Conservation (phyloP, 2,797 vertebrate genomes). For the Gymnopithys bicolor region DNA sequence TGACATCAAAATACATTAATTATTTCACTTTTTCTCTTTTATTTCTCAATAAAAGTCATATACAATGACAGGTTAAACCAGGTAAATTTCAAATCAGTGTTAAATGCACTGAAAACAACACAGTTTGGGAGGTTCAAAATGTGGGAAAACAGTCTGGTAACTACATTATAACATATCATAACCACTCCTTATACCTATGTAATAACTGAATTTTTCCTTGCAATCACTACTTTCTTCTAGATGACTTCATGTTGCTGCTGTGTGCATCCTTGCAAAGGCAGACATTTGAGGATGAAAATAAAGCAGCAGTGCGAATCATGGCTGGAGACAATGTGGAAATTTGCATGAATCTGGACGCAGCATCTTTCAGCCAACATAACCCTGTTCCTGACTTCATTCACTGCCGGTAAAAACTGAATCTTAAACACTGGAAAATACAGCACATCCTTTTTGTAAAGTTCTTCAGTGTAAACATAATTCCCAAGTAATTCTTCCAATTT, state of each 20-base stretch:
- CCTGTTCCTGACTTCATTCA: slow-evolving; percentile 98
- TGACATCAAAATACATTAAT: not conserved
- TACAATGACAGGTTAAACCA: not conserved
- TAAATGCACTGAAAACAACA: not conserved
- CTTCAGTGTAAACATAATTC: not conserved
- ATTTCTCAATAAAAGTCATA: not conserved
- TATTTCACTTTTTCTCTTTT: not conserved
- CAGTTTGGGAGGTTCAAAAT: not conserved
- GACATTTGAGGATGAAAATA: slow-evolving; percentile 97
- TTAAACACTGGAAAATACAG: not conserved
- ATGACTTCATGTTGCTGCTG: slow-evolving; percentile 95
- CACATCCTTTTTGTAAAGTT: not conserved
- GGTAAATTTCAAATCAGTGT: not conserved
- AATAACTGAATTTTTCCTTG: not conserved
- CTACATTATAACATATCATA: not conserved
- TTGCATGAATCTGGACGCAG: slow-evolving; percentile 95
- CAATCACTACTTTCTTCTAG: slow-evolving; percentile 71
- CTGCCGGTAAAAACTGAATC: slow-evolving; percentile 85
- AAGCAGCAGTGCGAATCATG: slow-evolving; percentile 92
- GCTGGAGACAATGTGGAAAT: slow-evolving; percentile 98
- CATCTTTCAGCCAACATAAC: slow-evolving; percentile 96
- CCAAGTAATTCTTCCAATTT: not conserved
- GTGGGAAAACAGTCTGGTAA: not conserved
- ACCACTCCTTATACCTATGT: not conserved
- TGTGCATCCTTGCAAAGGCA: slow-evolving; percentile 94